Evolutionary conservation across 2,113 vertebrate genomes (phyloP).

Genomic region (Bubo bubo): DNA sequence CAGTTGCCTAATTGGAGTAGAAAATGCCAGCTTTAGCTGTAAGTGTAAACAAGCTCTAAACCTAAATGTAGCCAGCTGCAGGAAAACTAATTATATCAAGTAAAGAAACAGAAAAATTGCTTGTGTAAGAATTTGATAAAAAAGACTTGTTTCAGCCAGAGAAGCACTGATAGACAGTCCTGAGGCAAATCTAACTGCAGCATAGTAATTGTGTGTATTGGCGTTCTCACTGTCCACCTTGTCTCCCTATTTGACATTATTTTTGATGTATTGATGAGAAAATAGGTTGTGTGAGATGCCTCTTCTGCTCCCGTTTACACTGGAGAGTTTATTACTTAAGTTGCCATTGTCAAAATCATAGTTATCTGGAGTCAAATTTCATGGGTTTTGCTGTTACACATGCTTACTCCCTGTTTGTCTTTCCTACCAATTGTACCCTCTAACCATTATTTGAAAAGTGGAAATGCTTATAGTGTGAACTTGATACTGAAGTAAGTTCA

Average conservation of each 20-base stretch:
- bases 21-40: not conserved
- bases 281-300: not conserved
- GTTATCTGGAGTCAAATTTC: not conserved
- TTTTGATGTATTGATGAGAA: not conserved
- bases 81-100: not conserved
- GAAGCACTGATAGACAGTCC: not conserved
- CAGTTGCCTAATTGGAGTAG: not conserved
- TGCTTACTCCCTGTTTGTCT: not conserved
- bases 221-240: rapidly evolving
- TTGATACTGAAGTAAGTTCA: not conserved
- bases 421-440: not conserved
- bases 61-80: not conserved
- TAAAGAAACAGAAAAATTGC: not conserved
- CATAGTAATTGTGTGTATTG: not conserved
- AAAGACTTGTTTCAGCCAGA: not conserved
- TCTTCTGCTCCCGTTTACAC: not conserved
- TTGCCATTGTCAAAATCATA: not conserved
- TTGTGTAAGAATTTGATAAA: not conserved
- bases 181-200: not conserved
- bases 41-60: not conserved
- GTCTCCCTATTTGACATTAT: not conserved
- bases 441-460: not conserved
- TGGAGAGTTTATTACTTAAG: not conserved
- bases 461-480: not conserved
- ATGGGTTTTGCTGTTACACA: not conserved